Evolutionary conservation across 2,888 invertebrate species (phyloP).

Genomic region (Sepiola atlantica): DNA sequence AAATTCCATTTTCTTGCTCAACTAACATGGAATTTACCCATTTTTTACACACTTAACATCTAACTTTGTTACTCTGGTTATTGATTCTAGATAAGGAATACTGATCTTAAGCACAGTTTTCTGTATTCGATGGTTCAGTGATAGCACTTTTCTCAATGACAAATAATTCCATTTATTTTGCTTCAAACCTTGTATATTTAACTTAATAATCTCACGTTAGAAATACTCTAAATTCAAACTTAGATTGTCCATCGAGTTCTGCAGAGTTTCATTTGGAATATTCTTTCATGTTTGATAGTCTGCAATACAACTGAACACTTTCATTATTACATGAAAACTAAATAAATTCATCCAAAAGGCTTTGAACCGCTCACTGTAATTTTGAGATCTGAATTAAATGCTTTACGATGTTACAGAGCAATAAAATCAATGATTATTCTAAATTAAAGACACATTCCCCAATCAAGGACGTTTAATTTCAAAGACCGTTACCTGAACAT

Average conservation of each 20-base stretch:
- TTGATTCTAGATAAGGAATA: no score
- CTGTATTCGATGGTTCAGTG: neutral
- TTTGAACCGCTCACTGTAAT: neutral
- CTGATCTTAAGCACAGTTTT: neutral
- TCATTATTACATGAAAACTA: neutral
- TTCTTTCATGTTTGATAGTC: no score
- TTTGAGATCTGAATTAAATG: neutral
- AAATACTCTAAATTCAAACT: neutral
- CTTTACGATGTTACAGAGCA: neutral
- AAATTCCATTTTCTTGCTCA: no score
- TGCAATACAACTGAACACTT: neutral
- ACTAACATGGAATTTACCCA: no score
- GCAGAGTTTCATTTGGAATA: no score
- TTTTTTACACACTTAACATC: no score
- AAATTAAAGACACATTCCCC: neutral
- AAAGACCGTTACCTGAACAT: neutral
- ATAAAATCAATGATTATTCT: slow-evolving; percentile 17
- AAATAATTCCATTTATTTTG: neutral
- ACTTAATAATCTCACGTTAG: neutral
- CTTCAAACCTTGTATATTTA: neutral
- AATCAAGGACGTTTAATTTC: neutral
- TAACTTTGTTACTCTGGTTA: no score
- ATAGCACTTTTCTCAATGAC: neutral
- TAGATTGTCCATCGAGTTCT: neutral
- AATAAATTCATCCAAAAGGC: neutral